phyloP scores from a whole-genome alignment of 2,113 vertebrate genomes.

The Chaetura pelagica region DNA sequence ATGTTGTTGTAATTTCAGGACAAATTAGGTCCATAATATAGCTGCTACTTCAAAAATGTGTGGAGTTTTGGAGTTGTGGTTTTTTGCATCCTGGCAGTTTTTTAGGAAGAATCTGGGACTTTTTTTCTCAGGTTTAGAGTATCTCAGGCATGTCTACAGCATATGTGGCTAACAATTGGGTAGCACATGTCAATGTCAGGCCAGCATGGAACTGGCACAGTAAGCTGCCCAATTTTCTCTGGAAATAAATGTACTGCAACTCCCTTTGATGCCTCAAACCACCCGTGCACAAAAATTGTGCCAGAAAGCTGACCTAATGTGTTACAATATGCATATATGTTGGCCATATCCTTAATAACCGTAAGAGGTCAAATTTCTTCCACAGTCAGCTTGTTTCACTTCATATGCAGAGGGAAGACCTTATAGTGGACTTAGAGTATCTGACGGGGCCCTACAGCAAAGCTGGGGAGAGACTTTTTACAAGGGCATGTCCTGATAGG shows the following conservation, averaged over 20 bases:
- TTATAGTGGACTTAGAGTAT: too few relatives aligned
- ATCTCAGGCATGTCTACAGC: background rate
- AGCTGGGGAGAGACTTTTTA: too few relatives aligned
- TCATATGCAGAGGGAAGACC: background rate
- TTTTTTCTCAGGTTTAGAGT: background rate
- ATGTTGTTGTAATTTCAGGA: background rate
- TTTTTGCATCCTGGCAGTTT: background rate
- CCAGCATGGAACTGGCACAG: background rate
- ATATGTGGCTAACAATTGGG: background rate
- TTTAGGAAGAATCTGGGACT: background rate
- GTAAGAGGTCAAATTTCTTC: background rate
- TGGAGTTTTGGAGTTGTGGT: too few relatives aligned
- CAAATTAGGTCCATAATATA: background rate
- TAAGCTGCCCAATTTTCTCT: background rate
- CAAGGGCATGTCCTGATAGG: too few relatives aligned
- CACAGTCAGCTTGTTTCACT: background rate
- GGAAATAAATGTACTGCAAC: background rate
- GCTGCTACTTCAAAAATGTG: background rate
- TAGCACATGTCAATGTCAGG: background rate
- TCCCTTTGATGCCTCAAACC: conserved; percentile 22
- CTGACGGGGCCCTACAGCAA: too few relatives aligned
- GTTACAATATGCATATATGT: background rate
- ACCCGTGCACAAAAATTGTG: background rate
- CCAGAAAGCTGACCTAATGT: conserved; percentile 16
- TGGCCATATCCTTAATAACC: background rate